Evolutionary conservation across 2,113 vertebrate genomes (phyloP).

Genomic region (Clarias macrocephalus): DNA sequence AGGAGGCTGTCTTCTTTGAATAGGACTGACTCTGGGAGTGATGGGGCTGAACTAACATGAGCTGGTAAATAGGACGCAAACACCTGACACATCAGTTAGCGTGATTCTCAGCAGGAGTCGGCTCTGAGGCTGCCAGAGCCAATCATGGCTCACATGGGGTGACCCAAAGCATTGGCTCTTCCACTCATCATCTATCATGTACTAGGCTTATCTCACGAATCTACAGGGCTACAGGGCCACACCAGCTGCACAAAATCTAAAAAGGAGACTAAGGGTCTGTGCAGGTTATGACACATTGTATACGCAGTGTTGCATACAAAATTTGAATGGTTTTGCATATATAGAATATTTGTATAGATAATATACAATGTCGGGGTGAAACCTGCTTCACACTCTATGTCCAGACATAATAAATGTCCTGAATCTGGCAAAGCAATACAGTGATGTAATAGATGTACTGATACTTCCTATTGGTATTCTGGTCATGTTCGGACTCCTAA

Average conservation of each 20-base stretch:
- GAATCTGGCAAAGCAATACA: slow-evolving; percentile 1
- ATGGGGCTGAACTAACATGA: slow-evolving; percentile 42
- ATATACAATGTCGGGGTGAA: background rate
- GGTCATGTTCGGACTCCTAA: slow-evolving; percentile 40
- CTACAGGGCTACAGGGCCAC: slow-evolving; percentile 13
- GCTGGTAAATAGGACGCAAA: slow-evolving; percentile 49
- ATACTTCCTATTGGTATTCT: slow-evolving; percentile 44
- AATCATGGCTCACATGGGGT: slow-evolving; percentile 39
- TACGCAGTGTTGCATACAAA: background rate
- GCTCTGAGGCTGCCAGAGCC: slow-evolving; percentile 45
- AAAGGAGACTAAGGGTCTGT: background rate
- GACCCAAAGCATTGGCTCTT: slow-evolving; percentile 28
- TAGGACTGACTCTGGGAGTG: slow-evolving; percentile 35
- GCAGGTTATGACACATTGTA: background rate
- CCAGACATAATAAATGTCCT: background rate
- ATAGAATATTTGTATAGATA: background rate
- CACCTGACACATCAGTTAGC: slow-evolving; percentile 56
- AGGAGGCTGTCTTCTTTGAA: slow-evolving; percentile 50
- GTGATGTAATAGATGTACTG: background rate
- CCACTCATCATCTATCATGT: slow-evolving; percentile 52
- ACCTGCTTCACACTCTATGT: background rate
- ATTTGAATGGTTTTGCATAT: too few relatives aligned
- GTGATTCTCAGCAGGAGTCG: slow-evolving; percentile 32
- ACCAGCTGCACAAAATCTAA: background rate
- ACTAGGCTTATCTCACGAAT: slow-evolving; percentile 31